Conservation (phyloP, 2,113 vertebrate species). For the Cyprinodon brontotheroides region DNA sequence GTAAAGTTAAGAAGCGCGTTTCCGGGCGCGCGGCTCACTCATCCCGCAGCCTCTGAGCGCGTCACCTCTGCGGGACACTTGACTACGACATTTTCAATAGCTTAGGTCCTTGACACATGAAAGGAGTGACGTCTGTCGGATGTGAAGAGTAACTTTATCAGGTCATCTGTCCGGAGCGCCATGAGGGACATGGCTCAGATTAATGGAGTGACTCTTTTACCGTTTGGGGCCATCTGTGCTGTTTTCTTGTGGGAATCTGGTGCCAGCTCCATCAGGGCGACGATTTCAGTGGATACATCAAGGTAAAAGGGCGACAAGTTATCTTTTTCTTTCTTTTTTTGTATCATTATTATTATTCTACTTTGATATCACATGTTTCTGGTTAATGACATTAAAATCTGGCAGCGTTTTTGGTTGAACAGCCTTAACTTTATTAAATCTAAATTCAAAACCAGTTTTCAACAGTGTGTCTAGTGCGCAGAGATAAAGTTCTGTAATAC, state of each 20-base stretch:
- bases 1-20: slow-evolving; percentile 55
- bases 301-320: slow-evolving; percentile 39
- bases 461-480: slow-evolving; percentile 3
- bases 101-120: slow-evolving; percentile 43
- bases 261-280: slow-evolving; percentile 70
- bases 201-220: slow-evolving; percentile 65
- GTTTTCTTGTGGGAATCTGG: slow-evolving; percentile 67
- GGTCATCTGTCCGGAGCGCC: slow-evolving; percentile 43
- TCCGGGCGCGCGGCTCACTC: slow-evolving; percentile 41
- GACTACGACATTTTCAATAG: slow-evolving; percentile 28
- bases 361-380: neutral
- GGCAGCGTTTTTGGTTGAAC: neutral
- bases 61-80: slow-evolving; percentile 50
- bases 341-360: neutral
- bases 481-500: slow-evolving; percentile 1
- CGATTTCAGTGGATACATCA: slow-evolving; percentile 66
- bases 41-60: slow-evolving; percentile 45
- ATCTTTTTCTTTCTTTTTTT: neutral
- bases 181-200: slow-evolving; percentile 74
- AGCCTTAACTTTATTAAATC: neutral
- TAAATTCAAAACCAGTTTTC: neutral
- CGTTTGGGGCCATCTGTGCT: slow-evolving; percentile 64
- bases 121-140: slow-evolving; percentile 23
- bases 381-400: neutral
- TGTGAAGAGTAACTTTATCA: slow-evolving; percentile 27